Conservation (phyloP, 2,797 vertebrate genomes). For the Orientallactaga sibirica region DNA sequence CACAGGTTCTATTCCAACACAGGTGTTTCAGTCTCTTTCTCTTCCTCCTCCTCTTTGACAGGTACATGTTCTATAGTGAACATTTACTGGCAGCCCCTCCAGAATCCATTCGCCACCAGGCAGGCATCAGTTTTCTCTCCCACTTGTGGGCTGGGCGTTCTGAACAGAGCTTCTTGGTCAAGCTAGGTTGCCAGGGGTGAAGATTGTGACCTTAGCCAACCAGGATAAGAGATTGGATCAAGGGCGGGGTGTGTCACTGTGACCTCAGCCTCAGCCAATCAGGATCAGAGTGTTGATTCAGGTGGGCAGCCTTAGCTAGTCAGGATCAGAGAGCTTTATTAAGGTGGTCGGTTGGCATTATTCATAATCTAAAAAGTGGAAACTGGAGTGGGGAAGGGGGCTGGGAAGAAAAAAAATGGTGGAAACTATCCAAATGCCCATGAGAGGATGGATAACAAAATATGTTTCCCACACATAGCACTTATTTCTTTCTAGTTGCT, state of each 20-base stretch:
- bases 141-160: background rate
- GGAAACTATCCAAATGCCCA: no score
- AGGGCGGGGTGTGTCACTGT: background rate
- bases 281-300: background rate
- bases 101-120: background rate
- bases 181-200: background rate
- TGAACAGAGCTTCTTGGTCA: background rate
- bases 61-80: background rate
- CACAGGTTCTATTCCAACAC: background rate
- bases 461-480: no score
- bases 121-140: background rate
- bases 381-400: no score
- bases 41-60: no score
- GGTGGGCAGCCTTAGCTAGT: no score
- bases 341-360: background rate
- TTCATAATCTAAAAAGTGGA: no score
- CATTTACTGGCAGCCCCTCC: background rate
- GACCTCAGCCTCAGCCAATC: background rate
- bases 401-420: no score
- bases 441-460: no score
- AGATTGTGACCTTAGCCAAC: background rate
- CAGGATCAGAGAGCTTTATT: background rate
- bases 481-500: no score
- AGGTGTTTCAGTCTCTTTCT: background rate
- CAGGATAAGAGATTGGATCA: background rate